These are phyloP conservation scores for Temnothorax curvispinosus DNA, from an alignment of 1,140 invertebrate species.

Conservation along the genomic window DNA sequence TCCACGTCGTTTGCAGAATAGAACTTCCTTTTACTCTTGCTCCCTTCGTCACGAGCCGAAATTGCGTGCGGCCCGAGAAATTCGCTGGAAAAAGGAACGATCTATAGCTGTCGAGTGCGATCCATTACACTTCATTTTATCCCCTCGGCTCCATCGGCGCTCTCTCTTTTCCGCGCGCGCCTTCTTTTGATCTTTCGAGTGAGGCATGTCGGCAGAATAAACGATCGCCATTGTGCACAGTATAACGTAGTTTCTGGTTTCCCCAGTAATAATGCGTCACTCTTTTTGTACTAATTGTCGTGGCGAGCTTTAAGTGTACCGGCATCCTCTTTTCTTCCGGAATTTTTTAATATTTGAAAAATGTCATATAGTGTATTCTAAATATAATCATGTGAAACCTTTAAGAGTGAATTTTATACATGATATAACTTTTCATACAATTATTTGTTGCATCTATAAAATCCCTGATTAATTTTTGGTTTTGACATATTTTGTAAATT, in stretches of 20 bases:
- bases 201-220: slow-evolving; percentile 41
- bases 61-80: slow-evolving; percentile 47
- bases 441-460: neutral
- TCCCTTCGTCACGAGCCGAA: slow-evolving; percentile 4
- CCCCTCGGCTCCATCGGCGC: slow-evolving; percentile 23
- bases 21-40: slow-evolving; percentile 7
- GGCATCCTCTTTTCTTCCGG: neutral
- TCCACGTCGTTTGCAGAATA: slow-evolving; percentile 39
- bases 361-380: neutral
- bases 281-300: slow-evolving; percentile 6
- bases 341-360: neutral
- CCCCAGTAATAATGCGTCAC: neutral
- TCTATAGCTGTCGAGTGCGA: slow-evolving; percentile 55
- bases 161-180: slow-evolving; percentile 9
- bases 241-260: slow-evolving; percentile 37
- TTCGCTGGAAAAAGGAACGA: slow-evolving; percentile 47
- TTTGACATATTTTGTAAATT: neutral
- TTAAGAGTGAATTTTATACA: neutral
- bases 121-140: slow-evolving; percentile 58
- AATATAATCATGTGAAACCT: neutral
- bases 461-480: neutral
- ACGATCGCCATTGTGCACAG: slow-evolving; percentile 38
- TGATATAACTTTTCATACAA: neutral
- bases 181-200: slow-evolving; percentile 50
- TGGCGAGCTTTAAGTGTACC: neutral